A percentile compares a stretch with the other conserved stretches of the same genome.
Evolutionary conservation across 2,888 invertebrate genomes (phyloP).

Genomic region (Parasteatoda lunata): DNA sequence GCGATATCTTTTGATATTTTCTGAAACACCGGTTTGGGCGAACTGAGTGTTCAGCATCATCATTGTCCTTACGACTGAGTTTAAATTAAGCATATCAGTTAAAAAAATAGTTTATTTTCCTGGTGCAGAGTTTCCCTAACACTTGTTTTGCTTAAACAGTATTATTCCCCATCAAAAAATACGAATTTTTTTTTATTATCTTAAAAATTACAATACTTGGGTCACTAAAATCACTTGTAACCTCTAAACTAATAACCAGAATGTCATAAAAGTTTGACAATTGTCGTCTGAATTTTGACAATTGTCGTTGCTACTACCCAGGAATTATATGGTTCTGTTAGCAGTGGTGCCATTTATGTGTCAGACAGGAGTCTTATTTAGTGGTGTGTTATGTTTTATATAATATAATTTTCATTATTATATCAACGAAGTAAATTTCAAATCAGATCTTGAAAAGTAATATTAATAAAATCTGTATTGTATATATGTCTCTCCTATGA

Average conservation of each 20-base stretch:
- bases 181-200: conserved; percentile 7
- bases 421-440: too few species aligned
- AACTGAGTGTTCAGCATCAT: conserved; percentile 6
- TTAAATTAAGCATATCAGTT: conserved; percentile 7
- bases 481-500: too few species aligned
- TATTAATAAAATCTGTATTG: too few species aligned
- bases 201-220: conserved; percentile 21
- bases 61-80: neutral
- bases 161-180: conserved; percentile 11
- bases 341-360: conserved; percentile 46
- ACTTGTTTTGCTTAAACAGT: neutral
- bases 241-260: neutral
- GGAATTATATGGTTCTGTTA: conserved; percentile 23
- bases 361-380: conserved; percentile 10
- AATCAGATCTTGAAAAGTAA: too few species aligned
- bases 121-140: conserved; percentile 21
- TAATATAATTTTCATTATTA: too few species aligned
- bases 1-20: neutral
- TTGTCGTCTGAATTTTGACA: conserved; percentile 28
- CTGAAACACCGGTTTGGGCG: neutral
- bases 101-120: conserved; percentile 24
- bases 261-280: conserved; percentile 30
- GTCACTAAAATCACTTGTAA: conserved; percentile 28
- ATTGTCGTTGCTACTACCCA: conserved; percentile 10
- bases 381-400: neutral